Conservation (phyloP, 2,113 vertebrate species). For the Sinocyclocheilus rhinocerous region DNA sequence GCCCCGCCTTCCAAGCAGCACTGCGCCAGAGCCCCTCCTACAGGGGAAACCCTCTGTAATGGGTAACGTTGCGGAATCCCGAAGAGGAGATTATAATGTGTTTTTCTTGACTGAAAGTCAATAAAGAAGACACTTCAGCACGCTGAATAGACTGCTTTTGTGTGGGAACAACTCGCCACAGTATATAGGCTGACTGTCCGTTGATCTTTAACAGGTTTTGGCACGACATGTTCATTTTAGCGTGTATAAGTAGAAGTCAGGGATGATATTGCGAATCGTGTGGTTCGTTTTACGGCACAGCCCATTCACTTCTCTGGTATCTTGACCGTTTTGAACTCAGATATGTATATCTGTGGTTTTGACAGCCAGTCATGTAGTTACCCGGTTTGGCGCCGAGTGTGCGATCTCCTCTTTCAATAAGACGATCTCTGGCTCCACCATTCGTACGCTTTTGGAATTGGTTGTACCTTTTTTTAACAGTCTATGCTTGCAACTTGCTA, state of each 20-base stretch:
- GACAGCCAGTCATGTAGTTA: not conserved
- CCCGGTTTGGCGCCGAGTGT: not conserved
- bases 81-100: not conserved
- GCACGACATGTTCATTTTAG: no score
- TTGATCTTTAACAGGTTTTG: no score
- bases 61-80: not conserved
- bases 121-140: not conserved
- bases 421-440: not conserved
- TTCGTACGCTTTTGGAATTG: not conserved
- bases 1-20: not conserved
- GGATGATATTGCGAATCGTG: not conserved
- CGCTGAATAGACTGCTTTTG: not conserved
- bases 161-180: not conserved
- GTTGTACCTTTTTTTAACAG: not conserved
- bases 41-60: not conserved
- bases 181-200: no score
- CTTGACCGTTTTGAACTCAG: no score
- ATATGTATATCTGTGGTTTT: no score
- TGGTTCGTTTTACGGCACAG: not conserved
- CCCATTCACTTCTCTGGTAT: not conserved
- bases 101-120: not conserved
- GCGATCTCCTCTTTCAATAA: not conserved
- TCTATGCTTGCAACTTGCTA: not conserved
- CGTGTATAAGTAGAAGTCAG: not conserved
- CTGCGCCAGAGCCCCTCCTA: not conserved